Evolutionary conservation across 2,113 vertebrate genomes (phyloP).

Genomic region (Nymphicus hollandicus): DNA sequence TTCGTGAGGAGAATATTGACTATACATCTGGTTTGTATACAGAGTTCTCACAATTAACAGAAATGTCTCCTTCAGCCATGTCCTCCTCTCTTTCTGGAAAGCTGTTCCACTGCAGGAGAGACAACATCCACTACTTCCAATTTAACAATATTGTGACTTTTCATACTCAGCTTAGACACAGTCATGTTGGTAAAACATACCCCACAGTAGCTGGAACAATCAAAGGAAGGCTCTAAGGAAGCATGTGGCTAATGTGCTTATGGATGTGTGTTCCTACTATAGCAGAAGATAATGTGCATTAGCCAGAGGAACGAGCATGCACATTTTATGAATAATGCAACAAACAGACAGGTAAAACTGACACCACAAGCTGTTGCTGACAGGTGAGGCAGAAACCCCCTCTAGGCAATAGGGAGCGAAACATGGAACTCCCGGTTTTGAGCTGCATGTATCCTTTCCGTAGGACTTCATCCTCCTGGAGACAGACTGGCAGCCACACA

Average conservation of each 20-base stretch:
- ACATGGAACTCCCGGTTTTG: not conserved
- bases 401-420: not conserved
- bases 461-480: not conserved
- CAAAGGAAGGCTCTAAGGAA: not conserved
- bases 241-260: not conserved
- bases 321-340: not conserved
- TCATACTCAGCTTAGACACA: not conserved
- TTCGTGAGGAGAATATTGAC: not conserved
- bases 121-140: not conserved
- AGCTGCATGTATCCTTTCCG: rapidly evolving
- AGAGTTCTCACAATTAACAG: not conserved
- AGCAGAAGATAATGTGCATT: not conserved
- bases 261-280: too few relatives aligned
- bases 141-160: not conserved
- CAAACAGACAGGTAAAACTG: not conserved
- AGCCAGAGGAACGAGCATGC: not conserved
- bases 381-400: not conserved
- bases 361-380: not conserved
- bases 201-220: not conserved
- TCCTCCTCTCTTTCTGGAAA: not conserved
- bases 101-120: not conserved
- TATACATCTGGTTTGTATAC: not conserved
- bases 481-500: not conserved
- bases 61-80: not conserved
- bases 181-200: not conserved